Evolutionary conservation across 1,140 invertebrate genomes (phyloP), one percentile per base, ranked within the genome.

Genomic region (Drosophila asahinai): DNA sequence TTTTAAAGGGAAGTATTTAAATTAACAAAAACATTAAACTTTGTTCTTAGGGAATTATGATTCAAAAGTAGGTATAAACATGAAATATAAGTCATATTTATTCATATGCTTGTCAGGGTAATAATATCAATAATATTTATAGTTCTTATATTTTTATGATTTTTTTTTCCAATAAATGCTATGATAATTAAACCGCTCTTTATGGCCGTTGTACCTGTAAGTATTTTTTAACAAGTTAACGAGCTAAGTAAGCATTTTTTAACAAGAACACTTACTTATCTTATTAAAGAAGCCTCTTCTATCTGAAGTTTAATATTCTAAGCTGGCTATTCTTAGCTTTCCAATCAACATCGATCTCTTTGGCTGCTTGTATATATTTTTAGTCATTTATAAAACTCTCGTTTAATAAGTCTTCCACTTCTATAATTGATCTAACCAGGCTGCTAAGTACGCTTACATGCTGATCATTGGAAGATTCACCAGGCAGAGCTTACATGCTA

Each of bases 371-470:
- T 60, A 19, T 67, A 67, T 47, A 47, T 71, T 71, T 61, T 68
- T 38, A 71, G 63, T 47, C 63, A 68, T 71, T 70, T 47, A 45
- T 36, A 22, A 68, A 68, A 68, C 49, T 55, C 48, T 71, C 67
- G 68, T 43, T 73, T 72, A 73, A 60, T 60, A 72, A 72, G 54
- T 52, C 45, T 51, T 60, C 38, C 55, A 60, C 25, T 73, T 22
- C 52, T 38, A 73, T 73, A 73, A 73, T 73, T 73, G 70, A 73
- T 73, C 70, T 61, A 73, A 61, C 67, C 68, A 73, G 40, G 30
- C 45, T 73, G 70, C 55, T 73, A 73, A 73, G 70, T 73, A 73
- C 54, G 40, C 55, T 67, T 60, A 73, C 54, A 73, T 43, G 67
- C 47, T 73, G 70, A 73, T 73, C 70, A 73, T 61, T 52, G 30